These are phyloP conservation scores for Leucozona laternaria DNA, from an alignment of 2,888 invertebrate species.

Conservation along the genomic window DNA sequence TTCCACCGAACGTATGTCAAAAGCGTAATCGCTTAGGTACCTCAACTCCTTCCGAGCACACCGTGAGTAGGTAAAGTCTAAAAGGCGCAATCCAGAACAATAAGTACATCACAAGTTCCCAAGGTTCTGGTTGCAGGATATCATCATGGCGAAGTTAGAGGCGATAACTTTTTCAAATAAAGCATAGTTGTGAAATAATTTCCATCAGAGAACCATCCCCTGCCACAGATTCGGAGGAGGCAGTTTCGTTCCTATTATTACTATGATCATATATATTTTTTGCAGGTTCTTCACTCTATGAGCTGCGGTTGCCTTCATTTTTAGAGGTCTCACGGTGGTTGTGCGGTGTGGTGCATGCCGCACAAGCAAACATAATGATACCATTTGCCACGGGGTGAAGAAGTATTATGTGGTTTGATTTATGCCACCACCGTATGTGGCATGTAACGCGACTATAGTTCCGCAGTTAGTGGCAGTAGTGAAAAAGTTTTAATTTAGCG, in stretches of 20 bases:
- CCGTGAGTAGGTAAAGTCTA: background rate
- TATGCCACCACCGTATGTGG: slow-evolving; percentile 62
- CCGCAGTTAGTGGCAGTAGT: slow-evolving; percentile 57
- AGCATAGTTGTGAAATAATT: slow-evolving; percentile 66
- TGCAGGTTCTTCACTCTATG: slow-evolving; percentile 37
- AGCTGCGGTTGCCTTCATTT: slow-evolving; percentile 57
- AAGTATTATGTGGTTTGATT: slow-evolving; percentile 64
- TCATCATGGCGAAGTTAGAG: slow-evolving; percentile 37
- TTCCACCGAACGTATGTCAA: slow-evolving; percentile 20
- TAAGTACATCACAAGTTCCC: slow-evolving; percentile 44
- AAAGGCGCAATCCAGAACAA: slow-evolving; percentile 39
- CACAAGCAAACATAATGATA: slow-evolving; percentile 55
- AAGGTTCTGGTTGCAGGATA: slow-evolving; percentile 38
- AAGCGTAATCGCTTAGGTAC: slow-evolving; percentile 7
- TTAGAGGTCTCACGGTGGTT: slow-evolving; percentile 33
- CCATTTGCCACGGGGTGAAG: slow-evolving; percentile 62
- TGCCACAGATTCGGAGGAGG: slow-evolving; percentile 34
- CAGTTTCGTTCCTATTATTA: slow-evolving; percentile 57
- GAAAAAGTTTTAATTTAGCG: slow-evolving; percentile 63
- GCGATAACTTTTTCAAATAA: slow-evolving; percentile 64
- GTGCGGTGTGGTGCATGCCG: background rate
- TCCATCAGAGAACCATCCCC: slow-evolving; percentile 34
- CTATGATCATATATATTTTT: slow-evolving; percentile 60
- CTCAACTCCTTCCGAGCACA: slow-evolving; percentile 1
- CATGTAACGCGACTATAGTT: slow-evolving; percentile 53